phyloP scores from a whole-genome alignment of 2,113 vertebrate species.

The Scatophagus argus region DNA sequence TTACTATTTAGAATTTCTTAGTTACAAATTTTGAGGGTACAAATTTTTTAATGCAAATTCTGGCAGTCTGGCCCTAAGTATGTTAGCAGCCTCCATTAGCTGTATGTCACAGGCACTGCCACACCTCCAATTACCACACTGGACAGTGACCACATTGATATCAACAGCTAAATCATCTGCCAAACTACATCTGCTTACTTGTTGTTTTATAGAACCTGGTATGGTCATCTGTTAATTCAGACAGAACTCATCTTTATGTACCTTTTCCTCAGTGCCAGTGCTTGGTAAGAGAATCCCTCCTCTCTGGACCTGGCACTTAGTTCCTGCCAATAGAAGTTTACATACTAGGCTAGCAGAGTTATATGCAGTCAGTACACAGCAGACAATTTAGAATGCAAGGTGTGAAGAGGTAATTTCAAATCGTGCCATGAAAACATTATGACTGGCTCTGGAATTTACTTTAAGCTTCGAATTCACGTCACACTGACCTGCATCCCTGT shows the following conservation, averaged over 20 bases:
- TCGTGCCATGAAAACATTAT: background rate
- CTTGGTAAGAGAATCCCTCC: background rate
- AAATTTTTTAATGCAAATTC: too few relatives aligned
- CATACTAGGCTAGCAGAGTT: background rate
- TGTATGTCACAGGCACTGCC: too few relatives aligned
- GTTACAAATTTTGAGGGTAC: too few relatives aligned
- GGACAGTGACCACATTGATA: too few relatives aligned
- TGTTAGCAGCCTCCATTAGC: too few relatives aligned
- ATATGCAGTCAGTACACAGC: too few relatives aligned
- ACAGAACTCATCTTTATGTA: background rate
- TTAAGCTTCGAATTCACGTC: background rate
- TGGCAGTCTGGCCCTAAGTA: too few relatives aligned
- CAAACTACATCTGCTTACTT: background rate
- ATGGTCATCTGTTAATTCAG: background rate
- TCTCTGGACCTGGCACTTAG: background rate
- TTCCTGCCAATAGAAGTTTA: background rate
- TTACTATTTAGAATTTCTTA: too few relatives aligned
- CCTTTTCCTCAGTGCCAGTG: background rate
- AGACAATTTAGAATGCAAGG: background rate
- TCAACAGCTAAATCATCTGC: too few relatives aligned
- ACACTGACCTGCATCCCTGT: background rate
- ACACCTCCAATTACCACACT: too few relatives aligned
- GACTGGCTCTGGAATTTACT: too few relatives aligned
- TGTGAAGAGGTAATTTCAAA: background rate
- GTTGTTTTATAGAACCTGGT: background rate